Percentiles rank a stretch among this genome's conserved stretches.
Conservation (phyloP, 2,797 vertebrate species). For the Danionella dracula region DNA sequence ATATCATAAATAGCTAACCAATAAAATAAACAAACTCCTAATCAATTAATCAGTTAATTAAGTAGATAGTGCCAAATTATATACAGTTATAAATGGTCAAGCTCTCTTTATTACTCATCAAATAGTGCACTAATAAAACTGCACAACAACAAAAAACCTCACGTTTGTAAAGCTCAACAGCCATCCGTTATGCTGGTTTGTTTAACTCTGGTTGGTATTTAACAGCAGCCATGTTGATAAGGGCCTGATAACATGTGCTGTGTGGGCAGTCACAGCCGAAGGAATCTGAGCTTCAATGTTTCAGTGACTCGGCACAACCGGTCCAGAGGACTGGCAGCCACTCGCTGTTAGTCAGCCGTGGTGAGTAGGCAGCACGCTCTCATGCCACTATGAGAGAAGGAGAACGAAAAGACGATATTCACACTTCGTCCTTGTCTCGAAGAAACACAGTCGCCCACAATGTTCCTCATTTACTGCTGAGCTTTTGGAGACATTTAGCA, state of each 20-base stretch:
- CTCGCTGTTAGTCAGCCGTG: constrained; percentile 38
- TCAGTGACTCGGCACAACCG: constrained; percentile 37
- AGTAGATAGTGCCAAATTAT: too few relatives aligned
- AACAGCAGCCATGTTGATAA: constrained; percentile 12
- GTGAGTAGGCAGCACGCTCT: constrained; percentile 26
- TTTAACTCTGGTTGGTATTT: constrained; percentile 29
- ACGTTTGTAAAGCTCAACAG: constrained; percentile 17
- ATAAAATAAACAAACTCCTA: too few relatives aligned
- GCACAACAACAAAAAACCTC: background rate
- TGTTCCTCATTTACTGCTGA: constrained; percentile 10
- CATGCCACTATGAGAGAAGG: constrained; percentile 29
- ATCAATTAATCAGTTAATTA: too few relatives aligned
- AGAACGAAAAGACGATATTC: constrained; percentile 32
- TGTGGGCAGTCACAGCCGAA: constrained; percentile 25
- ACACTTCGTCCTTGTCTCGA: constrained; percentile 20
- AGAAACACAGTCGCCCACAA: constrained; percentile 24
- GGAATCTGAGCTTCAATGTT: constrained; percentile 36
- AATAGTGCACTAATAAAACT: constrained; percentile 5
- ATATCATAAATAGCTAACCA: too few relatives aligned
- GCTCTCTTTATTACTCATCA: background rate
- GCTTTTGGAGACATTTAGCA: background rate
- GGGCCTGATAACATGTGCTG: constrained; percentile 35
- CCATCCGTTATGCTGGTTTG: constrained; percentile 25
- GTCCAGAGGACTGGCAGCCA: constrained; percentile 34
- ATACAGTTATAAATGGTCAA: too few relatives aligned